These are phyloP conservation scores for Halictus quadricinctus DNA, from an alignment of 2,888 invertebrate species.

Conservation along the genomic window DNA sequence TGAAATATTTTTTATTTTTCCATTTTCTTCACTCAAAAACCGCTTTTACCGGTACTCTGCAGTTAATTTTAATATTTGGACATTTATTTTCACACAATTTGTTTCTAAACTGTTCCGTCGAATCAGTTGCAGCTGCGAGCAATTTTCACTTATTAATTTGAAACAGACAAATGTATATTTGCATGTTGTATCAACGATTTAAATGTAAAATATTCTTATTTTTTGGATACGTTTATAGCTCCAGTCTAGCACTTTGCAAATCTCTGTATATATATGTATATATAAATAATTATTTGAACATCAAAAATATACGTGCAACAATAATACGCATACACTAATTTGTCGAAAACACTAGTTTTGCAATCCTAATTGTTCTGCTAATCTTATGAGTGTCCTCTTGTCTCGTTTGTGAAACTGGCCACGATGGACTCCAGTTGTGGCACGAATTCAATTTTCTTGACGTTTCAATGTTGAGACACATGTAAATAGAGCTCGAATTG, in stretches of 20 bases:
- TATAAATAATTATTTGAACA: conserved; percentile 34
- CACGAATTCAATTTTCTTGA: conserved; percentile 44
- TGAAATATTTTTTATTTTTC: not conserved
- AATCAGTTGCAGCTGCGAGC: not conserved
- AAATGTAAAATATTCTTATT: not conserved
- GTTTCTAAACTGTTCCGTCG: not conserved
- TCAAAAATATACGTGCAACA: conserved; percentile 38
- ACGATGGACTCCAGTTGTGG: conserved; percentile 32
- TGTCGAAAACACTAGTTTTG: conserved; percentile 29
- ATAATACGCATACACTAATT: conserved; percentile 41
- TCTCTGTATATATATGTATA: conserved; percentile 6
- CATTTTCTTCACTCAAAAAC: not conserved
- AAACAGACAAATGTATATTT: not conserved
- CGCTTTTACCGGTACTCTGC: not conserved
- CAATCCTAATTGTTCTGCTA: conserved; percentile 37
- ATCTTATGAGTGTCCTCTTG: conserved; percentile 15
- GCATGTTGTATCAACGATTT: not conserved
- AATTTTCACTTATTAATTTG: not conserved
- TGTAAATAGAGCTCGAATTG: conserved; percentile 42
- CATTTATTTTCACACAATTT: not conserved
- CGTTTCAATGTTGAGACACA: conserved; percentile 26
- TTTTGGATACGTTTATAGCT: not conserved
- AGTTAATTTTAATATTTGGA: not conserved
- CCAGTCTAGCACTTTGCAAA: conserved; percentile 1
- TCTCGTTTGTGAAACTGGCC: conserved; percentile 23